Evolutionary conservation across 2,113 vertebrate species (phyloP).

Genomic region (Xenotilapia leptura): DNA sequence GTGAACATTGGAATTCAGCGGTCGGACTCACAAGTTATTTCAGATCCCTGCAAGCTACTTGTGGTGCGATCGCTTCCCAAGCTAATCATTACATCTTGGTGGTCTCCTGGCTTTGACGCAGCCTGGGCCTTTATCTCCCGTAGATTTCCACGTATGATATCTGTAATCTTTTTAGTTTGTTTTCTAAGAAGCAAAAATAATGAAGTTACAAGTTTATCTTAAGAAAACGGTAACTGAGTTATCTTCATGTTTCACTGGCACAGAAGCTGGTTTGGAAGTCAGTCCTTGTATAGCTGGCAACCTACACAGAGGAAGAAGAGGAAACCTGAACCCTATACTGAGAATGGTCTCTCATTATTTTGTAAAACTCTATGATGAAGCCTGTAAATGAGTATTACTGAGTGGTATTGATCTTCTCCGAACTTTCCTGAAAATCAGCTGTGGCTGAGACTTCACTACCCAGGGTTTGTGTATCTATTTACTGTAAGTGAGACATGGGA

Average conservation of each 20-base stretch:
- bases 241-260: neutral
- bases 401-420: neutral
- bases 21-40: slow-evolving; percentile 65
- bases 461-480: neutral
- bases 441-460: neutral
- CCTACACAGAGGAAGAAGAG: neutral
- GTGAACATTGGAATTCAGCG: slow-evolving; percentile 57
- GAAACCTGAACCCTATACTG: neutral
- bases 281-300: neutral
- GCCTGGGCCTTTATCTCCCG: slow-evolving; percentile 16
- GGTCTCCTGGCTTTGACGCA: slow-evolving; percentile 37
- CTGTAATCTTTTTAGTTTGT: neutral
- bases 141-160: neutral
- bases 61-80: slow-evolving; percentile 16
- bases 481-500: neutral
- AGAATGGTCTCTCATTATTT: neutral
- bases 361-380: neutral
- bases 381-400: neutral
- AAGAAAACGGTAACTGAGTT: neutral
- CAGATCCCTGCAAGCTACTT: slow-evolving; percentile 59
- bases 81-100: slow-evolving; percentile 61
- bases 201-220: neutral
- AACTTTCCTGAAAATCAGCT: neutral
- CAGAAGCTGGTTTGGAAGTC: neutral
- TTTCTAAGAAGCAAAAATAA: neutral